Base-by-base conservation (phyloP, 1,140 invertebrate species). In the Trachymyrmex septentrionalis region DNA sequence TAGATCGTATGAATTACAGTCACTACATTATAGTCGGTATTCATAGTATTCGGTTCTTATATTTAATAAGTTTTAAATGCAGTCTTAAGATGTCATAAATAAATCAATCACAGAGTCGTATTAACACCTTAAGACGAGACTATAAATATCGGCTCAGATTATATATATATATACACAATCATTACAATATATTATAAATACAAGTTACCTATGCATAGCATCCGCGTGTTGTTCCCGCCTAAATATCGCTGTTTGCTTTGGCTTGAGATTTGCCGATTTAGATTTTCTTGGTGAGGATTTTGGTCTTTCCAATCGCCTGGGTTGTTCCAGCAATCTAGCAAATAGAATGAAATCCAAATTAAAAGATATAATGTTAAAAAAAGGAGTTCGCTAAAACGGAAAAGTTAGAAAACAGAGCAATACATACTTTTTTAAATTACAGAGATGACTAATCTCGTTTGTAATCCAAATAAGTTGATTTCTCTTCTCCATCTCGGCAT, bases 381-480 rank as follows among this genome's bases (percentile, higher is more conserved):
- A 55, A 16, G 3, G 4, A 78, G 12, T 64, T 73, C 27, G 38
- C 72, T 27, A 48, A 34, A 75, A 89, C 1, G 7, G 7, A 73
- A 75, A 82, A 50, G 19, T 27, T 30, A 30, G 27, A 30, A 63
- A 63, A 61, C 24, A 27, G 14, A 16, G 10, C 2, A 16, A 21
- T 63, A 92, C 89, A 27, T 88, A 95, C 93, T 94, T 94, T 90
- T 96, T 96, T 7, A 96, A 89, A 87, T 95, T 95, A 21, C 93
- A 95, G 3, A 96, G 86, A 86, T 96, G 96, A 78, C 93, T 94
- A 14, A 96, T 96, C 88, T 96, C 95, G 85, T 94, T 95, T n/a
- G 93, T 95, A 48, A 96, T 96, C 95, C 95, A 96, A 19, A 94
- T 90, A 14, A 96, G 82, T 72, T 96, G 96, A 90, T 96, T 96